phyloP scores from a whole-genome alignment of 2,797 vertebrate genomes.

The Luscinia megarhynchos region DNA sequence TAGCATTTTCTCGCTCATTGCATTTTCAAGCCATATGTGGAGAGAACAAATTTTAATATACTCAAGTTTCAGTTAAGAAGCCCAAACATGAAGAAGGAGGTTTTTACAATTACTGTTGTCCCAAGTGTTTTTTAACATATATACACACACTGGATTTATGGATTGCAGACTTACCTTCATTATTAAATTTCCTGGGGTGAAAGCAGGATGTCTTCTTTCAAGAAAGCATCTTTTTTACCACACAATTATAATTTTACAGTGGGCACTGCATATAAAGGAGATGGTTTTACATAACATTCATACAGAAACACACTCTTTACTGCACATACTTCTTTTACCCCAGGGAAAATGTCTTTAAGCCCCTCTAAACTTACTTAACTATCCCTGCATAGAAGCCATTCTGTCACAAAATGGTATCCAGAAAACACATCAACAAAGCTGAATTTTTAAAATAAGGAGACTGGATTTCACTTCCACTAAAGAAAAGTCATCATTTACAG shows the following conservation, averaged over 20 bases:
- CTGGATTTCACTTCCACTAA: neutral
- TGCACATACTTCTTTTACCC: neutral
- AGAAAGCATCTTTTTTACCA: neutral
- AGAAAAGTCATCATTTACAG: constrained; percentile 7
- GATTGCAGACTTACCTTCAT: neutral
- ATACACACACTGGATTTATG: neutral
- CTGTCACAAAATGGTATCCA: neutral
- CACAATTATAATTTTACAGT: neutral
- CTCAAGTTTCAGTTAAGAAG: neutral
- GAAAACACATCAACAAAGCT: neutral
- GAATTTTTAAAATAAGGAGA: constrained; percentile 24
- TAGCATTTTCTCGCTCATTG: neutral
- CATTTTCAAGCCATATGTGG: neutral
- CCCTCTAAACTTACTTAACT: neutral
- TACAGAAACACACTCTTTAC: neutral
- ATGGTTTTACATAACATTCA: neutral
- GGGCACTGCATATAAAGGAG: neutral
- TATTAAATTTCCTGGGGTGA: neutral
- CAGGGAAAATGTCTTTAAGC: neutral
- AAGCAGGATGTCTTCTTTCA: neutral
- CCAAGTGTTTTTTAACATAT: neutral
- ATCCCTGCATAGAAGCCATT: neutral
- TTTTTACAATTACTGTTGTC: neutral
- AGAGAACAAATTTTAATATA: neutral
- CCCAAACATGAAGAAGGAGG: neutral